These are phyloP conservation scores for Caenorhabditis latens DNA, from an alignment of 1,140 invertebrate genomes.

Conservation along the genomic window DNA sequence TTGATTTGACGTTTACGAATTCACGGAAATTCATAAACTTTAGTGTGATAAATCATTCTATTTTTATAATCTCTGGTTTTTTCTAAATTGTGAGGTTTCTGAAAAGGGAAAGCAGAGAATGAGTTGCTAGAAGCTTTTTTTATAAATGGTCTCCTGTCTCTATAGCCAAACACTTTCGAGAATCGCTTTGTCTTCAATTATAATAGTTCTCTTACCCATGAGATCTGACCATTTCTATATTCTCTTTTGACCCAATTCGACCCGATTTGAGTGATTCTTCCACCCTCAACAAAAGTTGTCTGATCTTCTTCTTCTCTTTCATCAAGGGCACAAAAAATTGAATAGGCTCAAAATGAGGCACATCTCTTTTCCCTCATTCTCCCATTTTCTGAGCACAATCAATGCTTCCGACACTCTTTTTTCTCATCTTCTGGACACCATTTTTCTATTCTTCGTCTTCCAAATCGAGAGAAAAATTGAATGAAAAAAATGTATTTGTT, in stretches of 20 bases:
- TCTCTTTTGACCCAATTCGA: conserved; percentile 4
- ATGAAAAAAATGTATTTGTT: conserved; percentile 31
- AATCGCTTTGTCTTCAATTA: too few species aligned
- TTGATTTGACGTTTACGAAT: too few species aligned
- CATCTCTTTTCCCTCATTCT: neutral
- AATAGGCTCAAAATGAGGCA: conserved; percentile 32
- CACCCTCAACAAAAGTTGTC: neutral
- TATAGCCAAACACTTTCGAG: too few species aligned
- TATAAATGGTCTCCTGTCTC: too few species aligned
- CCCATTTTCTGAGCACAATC: neutral
- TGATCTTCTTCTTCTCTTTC: neutral
- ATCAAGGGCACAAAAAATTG: neutral
- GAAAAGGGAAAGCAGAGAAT: too few species aligned
- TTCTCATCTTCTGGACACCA: neutral
- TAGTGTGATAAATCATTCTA: too few species aligned
- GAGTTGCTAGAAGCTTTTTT: too few species aligned
- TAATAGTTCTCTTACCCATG: too few species aligned
- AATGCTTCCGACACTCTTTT: neutral
- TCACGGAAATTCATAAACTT: too few species aligned
- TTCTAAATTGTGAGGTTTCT: too few species aligned
- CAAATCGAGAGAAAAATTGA: conserved; percentile 10
- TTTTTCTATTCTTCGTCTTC: neutral
- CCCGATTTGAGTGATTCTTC: neutral
- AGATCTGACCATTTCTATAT: neutral
- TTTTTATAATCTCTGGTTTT: too few species aligned